Evolutionary conservation across 2,888 invertebrate genomes (phyloP).

Genomic region (Steromphala cineraria): DNA sequence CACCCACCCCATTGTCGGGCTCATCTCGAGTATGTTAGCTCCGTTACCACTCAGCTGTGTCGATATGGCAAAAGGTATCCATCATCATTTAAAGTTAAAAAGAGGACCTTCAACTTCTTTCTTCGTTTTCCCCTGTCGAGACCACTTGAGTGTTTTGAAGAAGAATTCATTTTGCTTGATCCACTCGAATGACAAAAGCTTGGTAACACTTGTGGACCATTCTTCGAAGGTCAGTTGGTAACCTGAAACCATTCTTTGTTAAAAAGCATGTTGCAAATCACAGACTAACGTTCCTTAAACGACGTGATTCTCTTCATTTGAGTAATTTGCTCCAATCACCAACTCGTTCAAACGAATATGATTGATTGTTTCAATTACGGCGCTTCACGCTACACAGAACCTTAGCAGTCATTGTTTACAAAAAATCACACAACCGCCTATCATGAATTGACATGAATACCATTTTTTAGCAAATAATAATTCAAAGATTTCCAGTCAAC

Average conservation of each 20-base stretch:
- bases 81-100: not conserved
- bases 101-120: too few species aligned
- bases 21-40: not conserved
- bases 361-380: not conserved
- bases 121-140: too few species aligned
- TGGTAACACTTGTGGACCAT: not conserved
- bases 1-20: not conserved
- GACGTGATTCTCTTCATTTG: not conserved
- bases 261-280: conserved; percentile 4
- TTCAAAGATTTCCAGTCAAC: too few species aligned
- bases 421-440: too few species aligned
- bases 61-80: conserved; percentile 3
- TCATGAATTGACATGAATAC: too few species aligned
- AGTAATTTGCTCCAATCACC: not conserved
- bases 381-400: too few species aligned
- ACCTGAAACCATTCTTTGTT: not conserved
- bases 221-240: not conserved
- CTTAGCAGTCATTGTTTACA: too few species aligned
- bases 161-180: too few species aligned
- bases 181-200: too few species aligned
- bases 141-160: too few species aligned
- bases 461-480: too few species aligned
- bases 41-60: not conserved
- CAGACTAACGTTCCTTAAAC: not conserved
- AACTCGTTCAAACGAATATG: not conserved